Conservation (phyloP, 2,888 invertebrate genomes). For the Kryphioiulus occultus region DNA sequence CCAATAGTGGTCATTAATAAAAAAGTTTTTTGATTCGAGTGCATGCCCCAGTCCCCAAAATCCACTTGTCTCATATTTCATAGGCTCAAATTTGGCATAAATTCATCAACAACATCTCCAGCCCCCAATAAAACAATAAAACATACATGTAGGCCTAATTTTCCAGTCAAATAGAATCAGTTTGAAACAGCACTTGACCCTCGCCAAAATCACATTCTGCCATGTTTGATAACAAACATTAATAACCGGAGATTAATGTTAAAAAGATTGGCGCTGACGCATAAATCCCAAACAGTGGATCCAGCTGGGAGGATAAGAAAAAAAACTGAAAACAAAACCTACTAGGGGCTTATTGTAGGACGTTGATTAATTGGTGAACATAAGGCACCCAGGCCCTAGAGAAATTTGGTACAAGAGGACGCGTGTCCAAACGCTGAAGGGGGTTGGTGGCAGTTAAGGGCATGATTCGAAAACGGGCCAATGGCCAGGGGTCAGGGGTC, state of each 20-base stretch:
- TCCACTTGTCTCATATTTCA: too few species aligned
- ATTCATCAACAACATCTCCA: too few species aligned
- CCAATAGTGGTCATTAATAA: too few species aligned
- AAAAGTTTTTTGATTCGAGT: too few species aligned
- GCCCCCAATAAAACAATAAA: neutral
- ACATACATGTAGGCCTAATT: neutral
- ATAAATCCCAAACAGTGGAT: neutral
- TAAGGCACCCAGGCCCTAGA: neutral
- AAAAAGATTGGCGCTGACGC: neutral
- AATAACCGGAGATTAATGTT: neutral
- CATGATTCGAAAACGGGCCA: neutral
- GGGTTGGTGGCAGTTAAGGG: too few species aligned
- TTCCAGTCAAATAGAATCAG: neutral
- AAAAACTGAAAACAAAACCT: too few species aligned
- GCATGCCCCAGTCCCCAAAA: too few species aligned
- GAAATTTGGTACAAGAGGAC: neutral
- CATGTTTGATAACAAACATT: neutral
- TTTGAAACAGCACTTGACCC: neutral
- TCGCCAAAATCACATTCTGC: neutral
- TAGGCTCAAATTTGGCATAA: too few species aligned
- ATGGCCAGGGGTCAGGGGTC: neutral
- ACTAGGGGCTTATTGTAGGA: neutral
- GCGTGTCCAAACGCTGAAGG: neutral
- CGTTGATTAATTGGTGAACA: neutral
- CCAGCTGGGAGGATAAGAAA: too few species aligned